Conservation (phyloP, 1,140 invertebrate genomes). For the Drosophila nannoptera region DNA sequence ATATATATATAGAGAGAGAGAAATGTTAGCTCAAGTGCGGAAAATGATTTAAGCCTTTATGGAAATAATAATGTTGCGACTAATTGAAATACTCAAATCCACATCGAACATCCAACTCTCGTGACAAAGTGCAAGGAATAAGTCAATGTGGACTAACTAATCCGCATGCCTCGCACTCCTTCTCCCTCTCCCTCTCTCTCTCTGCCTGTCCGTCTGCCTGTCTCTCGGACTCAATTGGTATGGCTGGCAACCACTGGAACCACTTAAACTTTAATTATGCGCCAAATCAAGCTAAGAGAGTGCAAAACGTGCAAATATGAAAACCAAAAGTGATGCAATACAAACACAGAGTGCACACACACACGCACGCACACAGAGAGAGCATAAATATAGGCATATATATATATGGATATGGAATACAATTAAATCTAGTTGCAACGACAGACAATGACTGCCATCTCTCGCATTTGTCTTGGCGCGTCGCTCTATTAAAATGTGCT, state of each 20-base stretch:
- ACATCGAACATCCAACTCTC: constrained; percentile 6
- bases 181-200: not conserved
- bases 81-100: constrained; percentile 13
- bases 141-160: constrained; percentile 23
- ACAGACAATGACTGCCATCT: constrained; percentile 17
- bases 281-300: constrained; percentile 35
- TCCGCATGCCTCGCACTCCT: constrained; percentile 10
- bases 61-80: constrained; percentile 13
- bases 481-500: constrained; percentile 48
- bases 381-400: not conserved
- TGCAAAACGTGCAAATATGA: constrained; percentile 59
- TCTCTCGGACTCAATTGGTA: constrained; percentile 27
- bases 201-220: not conserved
- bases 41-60: constrained; percentile 6
- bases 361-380: not conserved
- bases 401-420: not conserved
- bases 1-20: not conserved
- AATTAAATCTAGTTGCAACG: not conserved
- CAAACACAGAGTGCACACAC: constrained; percentile 10
- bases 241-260: constrained; percentile 23
- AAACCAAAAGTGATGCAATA: constrained; percentile 62
- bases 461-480: constrained; percentile 45
- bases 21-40: not conserved
- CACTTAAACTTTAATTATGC: constrained; percentile 61
- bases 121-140: constrained; percentile 21